A percentile compares a stretch with the other conserved stretches of the same genome.
These are phyloP conservation scores for Caenorhabditis doughertyi DNA, from an alignment of 2,888 invertebrate species.

Conservation along the genomic window DNA sequence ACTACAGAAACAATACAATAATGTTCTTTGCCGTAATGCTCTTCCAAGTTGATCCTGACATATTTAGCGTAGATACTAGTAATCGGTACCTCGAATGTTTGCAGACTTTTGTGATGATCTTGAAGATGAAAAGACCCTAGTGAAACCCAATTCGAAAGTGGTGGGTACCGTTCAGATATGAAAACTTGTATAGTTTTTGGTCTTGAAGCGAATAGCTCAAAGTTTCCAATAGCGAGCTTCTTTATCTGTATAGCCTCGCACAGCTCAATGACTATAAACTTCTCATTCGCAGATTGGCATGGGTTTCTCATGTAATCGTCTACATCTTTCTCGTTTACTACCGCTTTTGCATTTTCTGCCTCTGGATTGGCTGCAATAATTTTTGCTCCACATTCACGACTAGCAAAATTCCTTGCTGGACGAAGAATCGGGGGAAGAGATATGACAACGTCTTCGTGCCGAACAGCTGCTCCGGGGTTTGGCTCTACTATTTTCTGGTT, in stretches of 20 bases:
- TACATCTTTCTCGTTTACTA: conserved; percentile 86
- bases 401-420: conserved; percentile 86
- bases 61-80: conserved; percentile 89
- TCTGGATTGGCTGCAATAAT: conserved; percentile 94
- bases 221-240: conserved; percentile 93
- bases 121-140: conserved; percentile 63
- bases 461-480: neutral
- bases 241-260: conserved; percentile 96
- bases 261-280: conserved; percentile 92
- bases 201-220: conserved; percentile 97
- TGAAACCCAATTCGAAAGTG: conserved; percentile 55
- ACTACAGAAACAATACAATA: conserved; percentile 98
- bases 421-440: conserved; percentile 41
- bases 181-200: conserved; percentile 87
- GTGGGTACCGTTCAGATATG: conserved; percentile 91
- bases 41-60: conserved; percentile 90
- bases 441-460: conserved; percentile 28
- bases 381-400: conserved; percentile 97
- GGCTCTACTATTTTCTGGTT: conserved; percentile 23
- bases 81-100: conserved; percentile 85
- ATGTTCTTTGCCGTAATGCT: conserved; percentile 96
- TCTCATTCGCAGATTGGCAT: conserved; percentile 87
- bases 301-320: conserved; percentile 99
- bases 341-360: conserved; percentile 89
- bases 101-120: conserved; percentile 70